Conservation (phyloP, 2,113 vertebrate species). For the Beaufortia kweichowensis region DNA sequence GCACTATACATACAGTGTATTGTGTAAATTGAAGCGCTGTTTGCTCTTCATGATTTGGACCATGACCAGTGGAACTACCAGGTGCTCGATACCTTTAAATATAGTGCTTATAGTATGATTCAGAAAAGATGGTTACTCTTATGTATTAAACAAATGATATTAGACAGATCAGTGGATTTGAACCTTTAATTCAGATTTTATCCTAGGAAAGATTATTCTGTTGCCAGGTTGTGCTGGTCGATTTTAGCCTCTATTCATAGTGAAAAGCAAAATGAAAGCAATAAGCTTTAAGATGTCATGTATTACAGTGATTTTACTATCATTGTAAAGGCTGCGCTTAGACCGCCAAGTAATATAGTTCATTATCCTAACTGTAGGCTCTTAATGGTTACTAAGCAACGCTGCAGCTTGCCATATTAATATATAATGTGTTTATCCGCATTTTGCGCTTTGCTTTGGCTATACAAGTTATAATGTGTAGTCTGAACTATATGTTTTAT, state of each 20-base stretch:
- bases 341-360: no score
- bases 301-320: no score
- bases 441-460: no score
- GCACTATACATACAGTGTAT: not conserved
- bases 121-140: no score
- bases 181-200: not conserved
- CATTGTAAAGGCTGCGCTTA: no score
- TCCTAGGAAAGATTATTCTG: not conserved
- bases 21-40: not conserved
- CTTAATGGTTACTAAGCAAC: no score
- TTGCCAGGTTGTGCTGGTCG: not conserved
- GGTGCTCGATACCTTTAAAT: not conserved
- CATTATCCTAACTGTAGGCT: no score
- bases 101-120: conserved; percentile 27
- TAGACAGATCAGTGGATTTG: not conserved
- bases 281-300: no score
- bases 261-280: no score
- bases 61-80: not conserved
- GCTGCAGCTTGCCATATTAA: no score
- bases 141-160: not conserved
- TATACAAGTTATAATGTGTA: no score
- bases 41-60: conserved; percentile 3
- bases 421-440: no score
- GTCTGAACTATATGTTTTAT: not conserved
- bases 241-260: not conserved